These are phyloP conservation scores for Takifugu rubripes DNA, from an alignment of 2,797 vertebrate species.

Conservation along the genomic window DNA sequence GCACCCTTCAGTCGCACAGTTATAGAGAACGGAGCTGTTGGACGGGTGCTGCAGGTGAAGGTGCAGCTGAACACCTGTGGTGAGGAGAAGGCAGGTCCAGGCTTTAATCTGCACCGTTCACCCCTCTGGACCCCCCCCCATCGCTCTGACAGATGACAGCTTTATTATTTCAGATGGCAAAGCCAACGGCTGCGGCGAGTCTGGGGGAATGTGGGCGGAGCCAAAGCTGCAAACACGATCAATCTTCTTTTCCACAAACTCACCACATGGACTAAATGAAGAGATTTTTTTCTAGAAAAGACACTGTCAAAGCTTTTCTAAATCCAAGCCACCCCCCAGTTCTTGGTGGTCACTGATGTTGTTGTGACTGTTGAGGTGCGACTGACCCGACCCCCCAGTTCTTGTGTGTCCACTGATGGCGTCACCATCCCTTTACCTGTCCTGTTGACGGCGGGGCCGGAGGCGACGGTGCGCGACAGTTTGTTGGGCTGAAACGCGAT, in stretches of 20 bases:
- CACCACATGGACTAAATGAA: not conserved
- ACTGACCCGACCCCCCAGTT: too few relatives aligned
- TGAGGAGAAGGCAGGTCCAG: constrained; percentile 47
- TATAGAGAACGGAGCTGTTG: constrained; percentile 41
- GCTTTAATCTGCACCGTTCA: constrained; percentile 69
- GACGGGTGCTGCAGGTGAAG: constrained; percentile 49
- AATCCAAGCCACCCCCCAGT: too few relatives aligned
- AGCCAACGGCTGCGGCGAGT: constrained; percentile 53
- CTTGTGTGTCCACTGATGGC: too few relatives aligned
- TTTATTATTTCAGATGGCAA: constrained; percentile 80
- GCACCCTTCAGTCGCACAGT: constrained; percentile 14
- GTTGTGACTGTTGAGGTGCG: too few relatives aligned
- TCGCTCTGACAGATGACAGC: constrained; percentile 76
- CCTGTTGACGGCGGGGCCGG: constrained; percentile 60
- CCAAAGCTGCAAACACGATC: constrained; percentile 52
- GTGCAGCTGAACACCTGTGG: constrained; percentile 30
- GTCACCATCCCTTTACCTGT: constrained; percentile 70
- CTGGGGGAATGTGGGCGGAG: constrained; percentile 48
- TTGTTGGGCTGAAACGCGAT: constrained; percentile 92
- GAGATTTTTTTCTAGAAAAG: too few relatives aligned
- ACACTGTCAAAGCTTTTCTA: too few relatives aligned
- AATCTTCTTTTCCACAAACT: constrained; percentile 34
- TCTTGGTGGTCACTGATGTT: too few relatives aligned
- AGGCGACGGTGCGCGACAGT: constrained; percentile 81
- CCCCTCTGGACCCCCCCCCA: constrained; percentile 40